These are phyloP conservation scores for Hexactinellida sp. DNA, from an alignment of 37 sponge, comb jelly and placozoan genomes.

Conservation along the genomic window DNA sequence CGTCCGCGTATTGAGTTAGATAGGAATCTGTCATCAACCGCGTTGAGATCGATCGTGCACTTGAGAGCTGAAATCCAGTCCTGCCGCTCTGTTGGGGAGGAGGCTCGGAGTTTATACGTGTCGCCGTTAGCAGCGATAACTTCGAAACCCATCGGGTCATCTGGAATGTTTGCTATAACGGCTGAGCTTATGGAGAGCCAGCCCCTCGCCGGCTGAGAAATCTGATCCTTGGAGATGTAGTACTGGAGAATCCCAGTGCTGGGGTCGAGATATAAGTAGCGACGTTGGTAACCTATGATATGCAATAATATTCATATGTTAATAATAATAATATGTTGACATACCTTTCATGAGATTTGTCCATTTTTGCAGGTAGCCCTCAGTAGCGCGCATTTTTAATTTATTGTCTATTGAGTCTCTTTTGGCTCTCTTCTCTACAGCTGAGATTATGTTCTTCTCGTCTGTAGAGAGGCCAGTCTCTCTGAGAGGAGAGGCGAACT, in stretches of 20 bases:
- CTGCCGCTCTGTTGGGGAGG: neutral
- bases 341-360: neutral
- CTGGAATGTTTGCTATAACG: neutral
- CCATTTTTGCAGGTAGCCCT: neutral
- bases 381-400: neutral
- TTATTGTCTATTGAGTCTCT: neutral
- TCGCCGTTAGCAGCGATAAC: neutral
- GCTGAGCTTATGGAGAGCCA: neutral
- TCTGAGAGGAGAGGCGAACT: neutral
- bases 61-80: neutral
- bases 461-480: neutral
- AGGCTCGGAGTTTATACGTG: neutral
- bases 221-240: neutral
- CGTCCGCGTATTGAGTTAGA: neutral
- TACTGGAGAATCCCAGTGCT: neutral
- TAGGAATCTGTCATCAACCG: neutral
- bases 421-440: neutral
- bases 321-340: neutral
- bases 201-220: neutral
- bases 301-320: neutral
- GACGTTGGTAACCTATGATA: neutral
- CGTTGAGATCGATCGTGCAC: neutral
- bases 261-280: constrained; percentile 8
- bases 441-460: neutral
- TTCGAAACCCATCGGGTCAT: constrained; percentile 8